Evolutionary conservation across 2,113 vertebrate genomes (phyloP).

Genomic region (Thryonomys swinderianus): DNA sequence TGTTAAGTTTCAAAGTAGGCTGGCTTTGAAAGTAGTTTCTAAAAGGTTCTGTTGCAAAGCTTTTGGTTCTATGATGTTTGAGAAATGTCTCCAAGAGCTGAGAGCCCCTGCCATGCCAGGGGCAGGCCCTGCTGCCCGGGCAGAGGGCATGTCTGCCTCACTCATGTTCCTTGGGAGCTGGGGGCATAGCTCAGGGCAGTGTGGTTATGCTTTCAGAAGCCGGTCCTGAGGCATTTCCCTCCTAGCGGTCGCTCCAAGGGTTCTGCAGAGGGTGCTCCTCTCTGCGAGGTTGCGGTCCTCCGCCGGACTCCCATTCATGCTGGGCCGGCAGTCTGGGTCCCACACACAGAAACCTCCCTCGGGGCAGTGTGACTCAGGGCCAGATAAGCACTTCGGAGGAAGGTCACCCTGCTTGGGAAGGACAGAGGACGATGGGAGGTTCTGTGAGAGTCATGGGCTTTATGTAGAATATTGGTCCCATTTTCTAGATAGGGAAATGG

Average conservation of each 20-base stretch:
- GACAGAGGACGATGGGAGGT: rapidly evolving
- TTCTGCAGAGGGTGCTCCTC: not conserved
- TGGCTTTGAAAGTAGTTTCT: not conserved
- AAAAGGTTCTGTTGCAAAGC: conserved; percentile 4
- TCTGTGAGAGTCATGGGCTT: not conserved
- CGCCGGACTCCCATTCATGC: not conserved
- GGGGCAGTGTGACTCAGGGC: not conserved
- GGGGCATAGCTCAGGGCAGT: not conserved
- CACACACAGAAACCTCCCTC: rapidly evolving
- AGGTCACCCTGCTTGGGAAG: not conserved
- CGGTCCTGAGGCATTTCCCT: not conserved
- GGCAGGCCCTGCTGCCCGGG: not conserved
- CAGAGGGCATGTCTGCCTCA: not conserved
- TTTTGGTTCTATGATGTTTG: conserved; percentile 42
- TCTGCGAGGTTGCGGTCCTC: not conserved
- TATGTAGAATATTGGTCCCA: rapidly evolving
- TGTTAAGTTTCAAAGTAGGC: not conserved
- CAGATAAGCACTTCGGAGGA: not conserved
- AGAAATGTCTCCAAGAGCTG: not conserved
- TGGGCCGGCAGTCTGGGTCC: rapidly evolving
- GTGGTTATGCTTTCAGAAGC: not conserved
- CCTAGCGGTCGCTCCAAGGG: rapidly evolving
- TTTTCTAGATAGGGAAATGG: not conserved
- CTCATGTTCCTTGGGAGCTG: not conserved
- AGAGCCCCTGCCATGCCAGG: not conserved